These are phyloP conservation scores for Oreochromis aureus DNA, from an alignment of 2,113 vertebrate species.

Conservation along the genomic window DNA sequence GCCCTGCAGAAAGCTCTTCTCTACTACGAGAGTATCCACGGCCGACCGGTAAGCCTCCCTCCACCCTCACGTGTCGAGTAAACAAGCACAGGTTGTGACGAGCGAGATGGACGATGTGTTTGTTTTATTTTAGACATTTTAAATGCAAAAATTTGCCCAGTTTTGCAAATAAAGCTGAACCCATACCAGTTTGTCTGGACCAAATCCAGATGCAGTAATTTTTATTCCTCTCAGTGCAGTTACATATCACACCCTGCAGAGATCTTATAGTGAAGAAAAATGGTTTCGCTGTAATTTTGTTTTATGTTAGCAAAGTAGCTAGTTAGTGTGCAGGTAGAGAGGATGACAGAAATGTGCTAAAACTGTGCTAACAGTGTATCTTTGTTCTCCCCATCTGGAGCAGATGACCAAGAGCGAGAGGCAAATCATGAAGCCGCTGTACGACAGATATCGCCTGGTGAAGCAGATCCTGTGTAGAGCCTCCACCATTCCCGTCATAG, in stretches of 20 bases:
- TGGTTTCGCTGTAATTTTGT: neutral
- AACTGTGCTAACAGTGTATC: neutral
- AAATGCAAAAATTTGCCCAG: neutral
- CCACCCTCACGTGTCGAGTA: neutral
- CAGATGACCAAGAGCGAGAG: conserved; percentile 90
- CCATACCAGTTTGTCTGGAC: neutral
- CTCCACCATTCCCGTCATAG: conserved; percentile 88
- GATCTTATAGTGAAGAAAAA: neutral
- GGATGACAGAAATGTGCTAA: neutral
- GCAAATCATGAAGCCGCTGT: conserved; percentile 93
- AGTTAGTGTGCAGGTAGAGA: neutral
- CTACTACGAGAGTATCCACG: conserved; percentile 91
- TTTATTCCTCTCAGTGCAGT: neutral
- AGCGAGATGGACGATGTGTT: neutral
- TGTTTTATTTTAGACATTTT: neutral
- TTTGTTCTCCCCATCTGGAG: neutral
- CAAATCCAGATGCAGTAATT: neutral
- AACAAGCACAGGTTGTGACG: neutral
- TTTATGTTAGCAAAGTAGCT: neutral
- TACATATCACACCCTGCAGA: neutral
- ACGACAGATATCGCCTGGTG: conserved; percentile 92
- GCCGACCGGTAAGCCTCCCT: conserved; percentile 83
- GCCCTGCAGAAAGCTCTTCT: conserved; percentile 92
- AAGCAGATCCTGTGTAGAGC: conserved; percentile 95
- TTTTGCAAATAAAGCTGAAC: neutral